Base-by-base conservation (phyloP, 1,140 invertebrate genomes). In the Caenorhabditis tropicalis region DNA sequence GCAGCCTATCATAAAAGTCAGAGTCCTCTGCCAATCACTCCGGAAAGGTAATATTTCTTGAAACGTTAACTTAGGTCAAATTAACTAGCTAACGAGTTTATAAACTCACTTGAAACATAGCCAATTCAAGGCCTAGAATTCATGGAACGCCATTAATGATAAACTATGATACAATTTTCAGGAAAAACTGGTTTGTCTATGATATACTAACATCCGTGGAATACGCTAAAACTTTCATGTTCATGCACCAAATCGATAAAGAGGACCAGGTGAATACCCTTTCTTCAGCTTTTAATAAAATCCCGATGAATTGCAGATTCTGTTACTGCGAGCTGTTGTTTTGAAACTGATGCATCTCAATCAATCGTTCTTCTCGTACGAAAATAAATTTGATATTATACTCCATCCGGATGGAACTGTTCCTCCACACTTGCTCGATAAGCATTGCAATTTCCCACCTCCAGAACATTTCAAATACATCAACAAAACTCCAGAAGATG, bases 151-250 rank as follows among this genome's bases (percentile, higher is more conserved):
- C n/a, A n/a, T n/a, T n/a, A n/a, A n/a, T n/a, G n/a, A n/a, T n/a
- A n/a, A n/a, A n/a, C n/a, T n/a, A n/a, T n/a, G n/a, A n/a, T n/a
- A n/a, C n/a, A n/a, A n/a, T 48, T 70, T 82, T 51, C 60, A 82
- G 82, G 31, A 82, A 82, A 51, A 82, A 82, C 43, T 82, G 82
- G 82, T 60, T 82, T 24, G 56, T 70, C 1, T 65, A 48, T 24
- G 82, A 82, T 49, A 29, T 82, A 2, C 27, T 82, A 5, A 49
- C 82, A 16, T 43, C 82, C 0, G 82, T 82, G 1, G 82, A 82
- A 51, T 82, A 82, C 58, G 60, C 60, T 0, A 82, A 82, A 16
- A 82, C 82, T 31, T 82, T 82, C 43, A 58, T 60, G 36, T 82
- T 82, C 21, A 15, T 82, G 12, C 60, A 82, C 10, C 36, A 51